Percentiles rank a stretch among this genome's conserved stretches.
Conservation (phyloP, 2,888 invertebrate species). For the Phymatocera aterrima region DNA sequence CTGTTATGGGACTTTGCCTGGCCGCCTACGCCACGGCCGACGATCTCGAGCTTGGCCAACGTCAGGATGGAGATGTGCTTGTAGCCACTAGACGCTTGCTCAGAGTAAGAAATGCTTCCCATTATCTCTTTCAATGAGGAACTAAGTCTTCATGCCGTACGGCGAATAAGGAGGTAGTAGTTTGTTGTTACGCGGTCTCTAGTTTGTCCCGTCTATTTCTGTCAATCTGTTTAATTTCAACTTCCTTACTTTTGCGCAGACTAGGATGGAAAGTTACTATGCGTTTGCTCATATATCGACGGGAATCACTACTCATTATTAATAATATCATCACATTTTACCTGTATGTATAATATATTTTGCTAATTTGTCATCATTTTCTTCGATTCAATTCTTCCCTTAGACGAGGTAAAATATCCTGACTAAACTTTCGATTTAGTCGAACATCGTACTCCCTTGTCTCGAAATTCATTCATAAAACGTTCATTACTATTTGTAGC, state of each 20-base stretch:
- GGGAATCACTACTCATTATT: too few species aligned
- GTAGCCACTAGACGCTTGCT: slow-evolving; percentile 50
- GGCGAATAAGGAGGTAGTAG: slow-evolving; percentile 3
- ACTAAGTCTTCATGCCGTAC: slow-evolving; percentile 18
- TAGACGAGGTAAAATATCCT: not conserved
- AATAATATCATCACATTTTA: too few species aligned
- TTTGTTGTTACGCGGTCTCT: not conserved
- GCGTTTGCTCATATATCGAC: too few species aligned
- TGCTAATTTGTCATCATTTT: too few species aligned
- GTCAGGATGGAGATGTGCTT: slow-evolving; percentile 53
- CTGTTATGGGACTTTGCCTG: slow-evolving; percentile 55
- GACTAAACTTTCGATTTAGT: too few species aligned
- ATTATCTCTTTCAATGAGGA: slow-evolving; percentile 40
- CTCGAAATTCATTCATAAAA: not conserved
- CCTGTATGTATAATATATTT: too few species aligned
- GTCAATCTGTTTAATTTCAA: not conserved
- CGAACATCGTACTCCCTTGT: too few species aligned
- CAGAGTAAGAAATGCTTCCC: slow-evolving; percentile 55
- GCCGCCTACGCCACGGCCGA: slow-evolving; percentile 51
- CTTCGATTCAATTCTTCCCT: too few species aligned
- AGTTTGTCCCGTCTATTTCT: not conserved
- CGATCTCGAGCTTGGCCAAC: slow-evolving; percentile 55
- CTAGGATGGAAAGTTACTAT: not conserved
- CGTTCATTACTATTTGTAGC: slow-evolving; percentile 50
- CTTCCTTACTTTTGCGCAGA: not conserved